These are phyloP conservation scores for Semnornis frantzii DNA, from an alignment of 2,113 vertebrate species.

Conservation along the genomic window DNA sequence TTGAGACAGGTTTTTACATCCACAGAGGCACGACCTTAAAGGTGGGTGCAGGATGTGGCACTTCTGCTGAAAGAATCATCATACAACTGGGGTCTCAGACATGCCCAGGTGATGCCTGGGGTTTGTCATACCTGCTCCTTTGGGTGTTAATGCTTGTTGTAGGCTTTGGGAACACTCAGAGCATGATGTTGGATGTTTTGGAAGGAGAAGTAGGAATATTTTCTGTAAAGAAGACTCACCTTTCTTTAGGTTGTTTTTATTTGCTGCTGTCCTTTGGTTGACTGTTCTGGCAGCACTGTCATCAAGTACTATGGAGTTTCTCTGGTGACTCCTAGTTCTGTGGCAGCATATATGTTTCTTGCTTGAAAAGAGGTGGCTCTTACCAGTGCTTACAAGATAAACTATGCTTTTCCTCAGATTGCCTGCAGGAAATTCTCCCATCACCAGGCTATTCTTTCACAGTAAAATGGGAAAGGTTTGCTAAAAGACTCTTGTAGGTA, in stretches of 20 bases:
- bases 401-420: neutral
- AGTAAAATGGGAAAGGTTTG: neutral
- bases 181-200: neutral
- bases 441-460: neutral
- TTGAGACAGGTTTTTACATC: neutral
- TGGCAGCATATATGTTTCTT: rapidly evolving
- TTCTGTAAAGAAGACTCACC: neutral
- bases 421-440: neutral
- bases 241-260: neutral
- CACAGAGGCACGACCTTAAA: neutral
- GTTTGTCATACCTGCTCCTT: neutral
- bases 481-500: neutral
- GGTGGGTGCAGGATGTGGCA: neutral
- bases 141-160: rapidly evolving
- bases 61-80: neutral
- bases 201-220: neutral
- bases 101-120: neutral
- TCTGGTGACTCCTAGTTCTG: neutral
- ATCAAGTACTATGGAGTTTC: neutral
- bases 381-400: neutral
- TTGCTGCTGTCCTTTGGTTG: neutral
- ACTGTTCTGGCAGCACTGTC: neutral
- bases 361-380: neutral
- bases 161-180: neutral
- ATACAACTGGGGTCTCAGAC: neutral